Conservation (phyloP, 2,888 invertebrate species). For the Tachystola acroxantha region DNA sequence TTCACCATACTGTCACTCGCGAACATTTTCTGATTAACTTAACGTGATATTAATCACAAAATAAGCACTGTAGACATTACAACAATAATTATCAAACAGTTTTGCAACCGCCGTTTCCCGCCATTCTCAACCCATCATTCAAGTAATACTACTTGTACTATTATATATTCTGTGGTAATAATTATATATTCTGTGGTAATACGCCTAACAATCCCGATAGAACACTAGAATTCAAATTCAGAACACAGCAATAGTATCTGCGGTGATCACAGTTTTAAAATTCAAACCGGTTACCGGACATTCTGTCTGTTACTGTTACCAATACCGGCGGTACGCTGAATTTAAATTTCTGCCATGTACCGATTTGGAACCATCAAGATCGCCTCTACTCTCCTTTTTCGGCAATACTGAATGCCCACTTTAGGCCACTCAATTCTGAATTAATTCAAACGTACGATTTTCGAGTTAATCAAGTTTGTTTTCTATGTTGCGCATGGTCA, state of each 20-base stretch:
- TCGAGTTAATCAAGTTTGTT: no score
- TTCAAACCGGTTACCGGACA: slow-evolving; percentile 49
- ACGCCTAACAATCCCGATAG: slow-evolving; percentile 17
- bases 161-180: no score
- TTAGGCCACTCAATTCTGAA: slow-evolving; percentile 29
- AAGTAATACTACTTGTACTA: no score
- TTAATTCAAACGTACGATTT: slow-evolving; percentile 38
- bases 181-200: no score
- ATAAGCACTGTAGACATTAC: no score
- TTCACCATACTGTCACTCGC: no score
- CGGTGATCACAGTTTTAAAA: slow-evolving; percentile 44
- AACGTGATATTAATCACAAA: no score
- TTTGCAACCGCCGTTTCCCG: no score
- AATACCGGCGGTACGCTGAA: slow-evolving; percentile 51
- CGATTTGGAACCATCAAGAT: slow-evolving; percentile 27
- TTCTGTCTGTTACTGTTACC: slow-evolving; percentile 47
- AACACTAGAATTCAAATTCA: slow-evolving; percentile 44
- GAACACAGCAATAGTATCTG: slow-evolving; percentile 11
- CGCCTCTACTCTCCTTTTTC: slow-evolving; percentile 35
- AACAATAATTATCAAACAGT: no score
- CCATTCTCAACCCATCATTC: no score
- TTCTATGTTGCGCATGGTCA: no score
- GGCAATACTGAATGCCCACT: slow-evolving; percentile 21
- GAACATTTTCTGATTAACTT: no score
- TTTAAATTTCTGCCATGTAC: slow-evolving; percentile 43